A percentile compares a stretch with the other conserved stretches of the same genome.
Evolutionary conservation across 2,113 vertebrate species (phyloP).

Genomic region (Trogon melanurus): DNA sequence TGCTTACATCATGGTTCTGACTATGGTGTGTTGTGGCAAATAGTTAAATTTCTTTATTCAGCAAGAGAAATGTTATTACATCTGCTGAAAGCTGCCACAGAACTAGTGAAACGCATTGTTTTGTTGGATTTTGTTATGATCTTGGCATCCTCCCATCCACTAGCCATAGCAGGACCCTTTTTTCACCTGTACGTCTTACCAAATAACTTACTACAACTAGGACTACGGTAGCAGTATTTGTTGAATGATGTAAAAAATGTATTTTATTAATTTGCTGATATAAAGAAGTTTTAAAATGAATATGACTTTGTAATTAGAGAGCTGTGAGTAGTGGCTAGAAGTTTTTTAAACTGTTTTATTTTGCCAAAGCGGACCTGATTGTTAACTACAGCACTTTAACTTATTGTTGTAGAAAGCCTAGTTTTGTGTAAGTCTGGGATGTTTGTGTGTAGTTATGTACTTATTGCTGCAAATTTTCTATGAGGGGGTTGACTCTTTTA

Average conservation of each 20-base stretch:
- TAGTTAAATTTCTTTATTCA: slow-evolving; percentile 60
- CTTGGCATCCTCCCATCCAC: slow-evolving; percentile 73
- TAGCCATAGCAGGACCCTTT: slow-evolving; percentile 70
- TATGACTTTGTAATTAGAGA: slow-evolving; percentile 57
- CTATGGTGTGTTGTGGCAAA: slow-evolving; percentile 75
- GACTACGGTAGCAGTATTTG: slow-evolving; percentile 44
- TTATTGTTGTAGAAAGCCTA: slow-evolving; percentile 70
- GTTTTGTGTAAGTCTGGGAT: slow-evolving; percentile 74
- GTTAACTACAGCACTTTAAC: slow-evolving; percentile 63
- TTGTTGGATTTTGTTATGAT: slow-evolving; percentile 65
- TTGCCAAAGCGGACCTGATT: slow-evolving; percentile 58
- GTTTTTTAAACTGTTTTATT: slow-evolving; percentile 34
- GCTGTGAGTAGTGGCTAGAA: slow-evolving; percentile 58
- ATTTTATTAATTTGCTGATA: slow-evolving; percentile 44
- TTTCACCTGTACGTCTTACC: slow-evolving; percentile 68
- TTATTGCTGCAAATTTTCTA: slow-evolving; percentile 79
- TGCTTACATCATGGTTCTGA: slow-evolving; percentile 66
- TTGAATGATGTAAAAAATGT: slow-evolving; percentile 29
- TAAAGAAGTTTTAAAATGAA: slow-evolving; percentile 28
- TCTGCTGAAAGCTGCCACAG: slow-evolving; percentile 70
- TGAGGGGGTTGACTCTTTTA: slow-evolving; percentile 99
- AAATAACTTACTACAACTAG: slow-evolving; percentile 46
- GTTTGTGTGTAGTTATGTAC: slow-evolving; percentile 76
- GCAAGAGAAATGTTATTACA: slow-evolving; percentile 23
- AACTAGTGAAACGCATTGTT: slow-evolving; percentile 63